These are phyloP conservation scores for Malacoctenus gilli DNA, from an alignment of 2,797 vertebrate genomes.

Conservation along the genomic window DNA sequence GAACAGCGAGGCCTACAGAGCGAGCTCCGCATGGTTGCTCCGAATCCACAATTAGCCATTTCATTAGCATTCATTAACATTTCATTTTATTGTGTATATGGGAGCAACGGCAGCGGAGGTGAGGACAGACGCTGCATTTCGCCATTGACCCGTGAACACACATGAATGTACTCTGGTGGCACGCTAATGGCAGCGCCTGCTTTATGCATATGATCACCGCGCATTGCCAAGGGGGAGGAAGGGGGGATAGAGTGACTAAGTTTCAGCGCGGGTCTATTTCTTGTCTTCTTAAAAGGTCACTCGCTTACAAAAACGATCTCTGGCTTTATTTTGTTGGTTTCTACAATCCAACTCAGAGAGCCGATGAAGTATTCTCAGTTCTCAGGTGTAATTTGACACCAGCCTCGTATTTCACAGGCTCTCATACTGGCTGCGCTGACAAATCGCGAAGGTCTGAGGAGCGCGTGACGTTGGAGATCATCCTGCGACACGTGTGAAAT, in stretches of 20 bases:
- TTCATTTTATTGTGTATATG: conserved; percentile 77
- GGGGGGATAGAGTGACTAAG: not conserved
- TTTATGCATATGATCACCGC: conserved; percentile 54
- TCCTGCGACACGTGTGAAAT: no score
- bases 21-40: conserved; percentile 67
- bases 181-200: conserved; percentile 52
- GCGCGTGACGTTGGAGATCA: no score
- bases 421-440: no score
- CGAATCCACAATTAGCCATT: conserved; percentile 82
- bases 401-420: no score
- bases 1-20: conserved; percentile 68
- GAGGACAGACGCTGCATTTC: conserved; percentile 67
- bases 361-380: no score
- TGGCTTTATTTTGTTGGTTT: no score
- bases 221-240: conserved; percentile 23
- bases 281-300: no score
- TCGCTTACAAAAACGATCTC: no score
- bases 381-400: not conserved
- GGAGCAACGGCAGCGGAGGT: conserved; percentile 63
- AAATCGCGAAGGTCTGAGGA: no score
- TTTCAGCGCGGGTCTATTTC: not conserved
- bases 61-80: conserved; percentile 84
- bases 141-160: conserved; percentile 72
- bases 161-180: conserved; percentile 54
- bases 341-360: no score